Evolutionary conservation across 2,113 vertebrate genomes (phyloP).

Genomic region (Entosphenus tridentatus): DNA sequence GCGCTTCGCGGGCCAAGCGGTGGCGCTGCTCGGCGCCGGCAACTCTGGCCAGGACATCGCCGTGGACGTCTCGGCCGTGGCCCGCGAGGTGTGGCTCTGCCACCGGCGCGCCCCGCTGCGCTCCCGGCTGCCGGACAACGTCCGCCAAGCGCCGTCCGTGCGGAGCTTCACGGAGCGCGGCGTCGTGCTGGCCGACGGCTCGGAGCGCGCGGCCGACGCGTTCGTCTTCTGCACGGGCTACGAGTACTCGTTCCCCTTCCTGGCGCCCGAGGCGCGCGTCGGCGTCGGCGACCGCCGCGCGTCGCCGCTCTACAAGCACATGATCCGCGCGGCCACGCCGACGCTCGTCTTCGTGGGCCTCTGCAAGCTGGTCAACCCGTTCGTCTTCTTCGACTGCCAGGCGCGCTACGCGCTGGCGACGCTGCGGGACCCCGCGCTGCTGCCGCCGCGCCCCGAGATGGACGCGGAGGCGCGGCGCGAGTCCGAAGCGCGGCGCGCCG

Average conservation of each 20-base stretch:
- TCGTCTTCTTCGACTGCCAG: constrained; percentile 37
- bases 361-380: constrained; percentile 32
- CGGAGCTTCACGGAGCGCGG: constrained; percentile 17
- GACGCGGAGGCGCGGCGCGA: constrained; percentile 15
- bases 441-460: constrained; percentile 19
- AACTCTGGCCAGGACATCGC: constrained; percentile 38
- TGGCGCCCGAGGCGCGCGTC: constrained; percentile 20
- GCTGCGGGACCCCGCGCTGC: constrained; percentile 16
- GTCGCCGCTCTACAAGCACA: constrained; percentile 25
- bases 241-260: constrained; percentile 29
- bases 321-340: constrained; percentile 28
- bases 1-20: constrained; percentile 21
- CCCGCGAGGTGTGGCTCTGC: constrained; percentile 27
- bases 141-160: constrained; percentile 18
- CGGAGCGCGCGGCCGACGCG: constrained; percentile 15
- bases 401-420: constrained; percentile 22
- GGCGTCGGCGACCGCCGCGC: constrained; percentile 20
- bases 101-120: constrained; percentile 17
- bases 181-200: constrained; percentile 21
- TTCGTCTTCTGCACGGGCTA: constrained; percentile 44
- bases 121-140: constrained; percentile 17
- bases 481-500: constrained; percentile 10
- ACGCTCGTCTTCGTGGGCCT: constrained; percentile 32
- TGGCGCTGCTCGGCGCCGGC: constrained; percentile 32
- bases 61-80: constrained; percentile 21